Base-by-base conservation (phyloP, 2,113 vertebrate species). In the Tursiops truncatus region DNA sequence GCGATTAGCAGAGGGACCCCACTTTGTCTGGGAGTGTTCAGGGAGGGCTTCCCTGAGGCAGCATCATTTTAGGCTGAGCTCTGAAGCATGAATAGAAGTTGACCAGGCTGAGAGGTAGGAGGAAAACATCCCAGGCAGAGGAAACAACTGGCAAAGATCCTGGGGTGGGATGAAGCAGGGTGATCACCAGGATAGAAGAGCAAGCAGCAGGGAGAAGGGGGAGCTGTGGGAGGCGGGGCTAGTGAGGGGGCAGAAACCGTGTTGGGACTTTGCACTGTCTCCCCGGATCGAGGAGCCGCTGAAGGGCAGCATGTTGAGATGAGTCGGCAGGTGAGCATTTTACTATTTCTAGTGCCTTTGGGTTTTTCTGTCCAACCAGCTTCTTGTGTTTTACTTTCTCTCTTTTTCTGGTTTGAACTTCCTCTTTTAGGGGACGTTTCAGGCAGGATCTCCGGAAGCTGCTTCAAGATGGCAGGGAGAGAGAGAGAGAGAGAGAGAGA, bases 251-350 rank as follows among this genome's bases (percentile, higher is more conserved):
- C 1, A 8, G 56, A 15, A 5, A 60, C 58, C 0, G 0, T 2
- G 36, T 41, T 0, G 0, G 23, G 15, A 2, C 63, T 18, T 6
- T 0, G 80, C 20, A 0, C n/a, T 0, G 0, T 9, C 80, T 28
- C 31, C 65, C 58, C 3, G 76, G 47, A 1, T 0, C 0, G 1
- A 58, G 90, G 36, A 11, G 44, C 41, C 1, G 4, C 14, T 6
- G 44, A 18, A 36, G 33, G 44, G 20, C 6, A 0, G 68, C 0
- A 0, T 4, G 13, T 6, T 18, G 28, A 25, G 15, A 3, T 1
- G 5, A 26, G n/a, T 0, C 7, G 84, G 41, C 65, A 23, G 41
- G 33, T 36, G 18, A 33, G 28, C 7, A 0, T 41, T 81, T 67
- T 36, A 4, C 67, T 36, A 0, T 84, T 83, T 76, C 31, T 41